A percentile compares a stretch with the other conserved stretches of the same genome.
Evolutionary conservation across 2,888 invertebrate genomes (phyloP).

Genomic region (Listrodromus nycthemerus): DNA sequence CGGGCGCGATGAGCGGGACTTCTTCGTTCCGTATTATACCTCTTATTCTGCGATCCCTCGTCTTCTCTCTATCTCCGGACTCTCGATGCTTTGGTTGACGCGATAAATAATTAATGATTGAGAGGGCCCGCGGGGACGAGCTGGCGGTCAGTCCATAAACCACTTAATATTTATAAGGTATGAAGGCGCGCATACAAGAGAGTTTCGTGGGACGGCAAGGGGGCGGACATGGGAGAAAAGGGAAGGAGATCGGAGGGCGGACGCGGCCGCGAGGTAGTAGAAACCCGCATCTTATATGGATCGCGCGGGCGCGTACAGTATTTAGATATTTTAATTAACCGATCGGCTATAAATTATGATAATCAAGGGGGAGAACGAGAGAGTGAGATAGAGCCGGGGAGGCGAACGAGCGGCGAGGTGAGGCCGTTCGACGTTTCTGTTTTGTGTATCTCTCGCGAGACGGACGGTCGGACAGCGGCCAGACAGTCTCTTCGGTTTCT

Average conservation of each 20-base stretch:
- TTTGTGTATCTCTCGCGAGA: slow-evolving; percentile 42
- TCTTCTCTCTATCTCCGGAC: slow-evolving; percentile 4
- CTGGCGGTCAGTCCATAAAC: slow-evolving; percentile 77
- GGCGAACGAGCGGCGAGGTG: slow-evolving; percentile 20
- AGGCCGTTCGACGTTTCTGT: slow-evolving; percentile 46
- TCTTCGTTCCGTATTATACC: slow-evolving; percentile 11
- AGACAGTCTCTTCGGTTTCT: slow-evolving; percentile 21
- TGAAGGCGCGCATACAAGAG: slow-evolving; percentile 69
- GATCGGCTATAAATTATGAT: slow-evolving; percentile 83
- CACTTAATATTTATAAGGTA: slow-evolving; percentile 83
- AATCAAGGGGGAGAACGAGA: slow-evolving; percentile 73
- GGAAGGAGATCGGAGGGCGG: slow-evolving; percentile 66
- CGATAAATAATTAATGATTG: slow-evolving; percentile 83
- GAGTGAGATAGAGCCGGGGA: slow-evolving; percentile 19
- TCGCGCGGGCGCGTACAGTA: slow-evolving; percentile 72
- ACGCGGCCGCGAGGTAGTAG: slow-evolving; percentile 28
- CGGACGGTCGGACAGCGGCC: slow-evolving; percentile 51
- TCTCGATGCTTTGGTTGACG: slow-evolving; percentile 75
- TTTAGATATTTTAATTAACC: slow-evolving; percentile 84
- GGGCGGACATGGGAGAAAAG: slow-evolving; percentile 53
- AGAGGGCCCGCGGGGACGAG: slow-evolving; percentile 67
- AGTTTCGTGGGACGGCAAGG: slow-evolving; percentile 56
- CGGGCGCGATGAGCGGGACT: slow-evolving; percentile 26
- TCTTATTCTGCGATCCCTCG: slow-evolving; percentile 25
- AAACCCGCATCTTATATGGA: slow-evolving; percentile 71